These are phyloP conservation scores for Ferrisia virgata DNA, from an alignment of 2,888 invertebrate species.

Conservation along the genomic window DNA sequence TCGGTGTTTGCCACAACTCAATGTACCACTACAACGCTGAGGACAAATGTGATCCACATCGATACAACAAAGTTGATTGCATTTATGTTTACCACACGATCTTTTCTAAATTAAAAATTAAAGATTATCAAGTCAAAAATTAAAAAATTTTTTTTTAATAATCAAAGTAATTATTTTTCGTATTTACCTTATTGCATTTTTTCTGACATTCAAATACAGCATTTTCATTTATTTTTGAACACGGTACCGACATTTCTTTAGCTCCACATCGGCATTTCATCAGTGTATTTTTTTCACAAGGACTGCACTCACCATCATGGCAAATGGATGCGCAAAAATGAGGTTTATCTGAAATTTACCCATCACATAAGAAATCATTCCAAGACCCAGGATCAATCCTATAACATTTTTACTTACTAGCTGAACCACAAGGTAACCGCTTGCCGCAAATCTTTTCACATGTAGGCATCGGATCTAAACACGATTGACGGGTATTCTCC, in stretches of 20 bases:
- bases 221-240: conserved; percentile 67
- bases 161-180: too few species aligned
- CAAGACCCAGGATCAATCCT: neutral
- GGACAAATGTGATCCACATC: conserved; percentile 83
- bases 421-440: conserved; percentile 54
- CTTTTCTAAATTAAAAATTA: conserved; percentile 61
- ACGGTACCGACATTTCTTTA: conserved; percentile 76
- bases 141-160: too few species aligned
- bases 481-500: conserved; percentile 61
- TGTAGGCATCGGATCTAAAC: conserved; percentile 76
- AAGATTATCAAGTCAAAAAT: too few species aligned
- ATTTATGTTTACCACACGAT: conserved; percentile 84
- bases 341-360: conserved; percentile 55
- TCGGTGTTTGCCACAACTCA: conserved; percentile 84
- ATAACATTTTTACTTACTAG: conserved; percentile 51
- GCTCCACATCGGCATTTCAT: conserved; percentile 83
- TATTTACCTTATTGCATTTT: conserved; percentile 77
- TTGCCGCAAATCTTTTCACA: conserved; percentile 65
- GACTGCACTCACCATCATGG: conserved; percentile 72
- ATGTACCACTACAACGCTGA: conserved; percentile 72
- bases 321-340: conserved; percentile 69
- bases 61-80: conserved; percentile 85
- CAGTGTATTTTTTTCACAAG: conserved; percentile 70
- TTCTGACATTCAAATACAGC: conserved; percentile 81
- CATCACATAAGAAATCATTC: conserved; percentile 18